Evolutionary conservation across 2,888 invertebrate species (phyloP).

Genomic region (Macrophya alboannulata): DNA sequence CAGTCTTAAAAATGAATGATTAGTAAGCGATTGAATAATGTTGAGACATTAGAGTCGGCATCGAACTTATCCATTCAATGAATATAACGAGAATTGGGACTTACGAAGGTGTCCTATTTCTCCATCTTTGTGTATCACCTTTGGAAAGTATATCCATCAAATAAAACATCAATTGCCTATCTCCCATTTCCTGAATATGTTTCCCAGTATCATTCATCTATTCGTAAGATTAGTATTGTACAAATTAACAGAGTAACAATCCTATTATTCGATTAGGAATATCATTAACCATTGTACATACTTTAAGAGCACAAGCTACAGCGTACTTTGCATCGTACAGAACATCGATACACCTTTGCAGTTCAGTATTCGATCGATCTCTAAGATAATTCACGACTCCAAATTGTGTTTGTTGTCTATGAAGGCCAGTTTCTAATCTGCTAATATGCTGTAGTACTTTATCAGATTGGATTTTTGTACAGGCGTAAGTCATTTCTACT

Average conservation of each 20-base stretch:
- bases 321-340: conserved; percentile 69
- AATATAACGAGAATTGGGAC: conserved; percentile 55
- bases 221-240: conserved; percentile 8
- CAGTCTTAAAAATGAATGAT: neutral
- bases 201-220: conserved; percentile 51
- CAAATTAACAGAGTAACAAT: conserved; percentile 9
- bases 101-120: conserved; percentile 59
- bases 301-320: conserved; percentile 68
- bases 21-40: neutral
- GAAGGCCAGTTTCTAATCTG: conserved; percentile 65
- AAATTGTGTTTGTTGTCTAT: conserved; percentile 66
- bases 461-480: conserved; percentile 10
- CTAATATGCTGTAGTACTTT: conserved; percentile 51
- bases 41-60: neutral
- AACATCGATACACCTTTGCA: conserved; percentile 63
- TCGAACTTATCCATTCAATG: conserved; percentile 16
- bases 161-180: conserved; percentile 62
- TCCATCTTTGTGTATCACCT: conserved; percentile 55
- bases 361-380: conserved; percentile 58
- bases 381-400: conserved; percentile 59
- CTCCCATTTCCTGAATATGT: conserved; percentile 63
- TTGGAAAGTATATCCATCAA: conserved; percentile 62
- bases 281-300: conserved; percentile 57
- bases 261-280: conserved; percentile 25
- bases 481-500: neutral